Conservation (phyloP, 2,888 invertebrate species). For the Orgyia antiqua region DNA sequence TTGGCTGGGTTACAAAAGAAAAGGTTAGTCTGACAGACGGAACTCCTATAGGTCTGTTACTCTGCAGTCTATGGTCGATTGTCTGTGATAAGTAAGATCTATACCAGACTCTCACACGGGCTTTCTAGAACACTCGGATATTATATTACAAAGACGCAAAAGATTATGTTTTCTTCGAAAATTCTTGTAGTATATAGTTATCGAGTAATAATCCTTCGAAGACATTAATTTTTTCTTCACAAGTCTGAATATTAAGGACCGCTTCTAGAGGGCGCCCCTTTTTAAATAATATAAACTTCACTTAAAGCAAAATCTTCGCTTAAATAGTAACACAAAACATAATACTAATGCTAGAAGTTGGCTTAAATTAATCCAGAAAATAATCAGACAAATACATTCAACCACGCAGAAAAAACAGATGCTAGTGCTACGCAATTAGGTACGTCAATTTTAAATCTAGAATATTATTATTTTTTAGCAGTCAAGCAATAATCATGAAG, state of each 20-base stretch:
- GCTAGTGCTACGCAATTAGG: constrained; percentile 12
- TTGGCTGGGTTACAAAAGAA: constrained; percentile 81
- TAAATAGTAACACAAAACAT: constrained; percentile 38
- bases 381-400: constrained; percentile 18
- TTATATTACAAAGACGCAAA: constrained; percentile 34
- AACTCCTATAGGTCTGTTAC: constrained; percentile 32
- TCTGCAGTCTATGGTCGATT: constrained; percentile 48
- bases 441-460: constrained; percentile 23
- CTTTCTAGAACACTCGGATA: constrained; percentile 43
- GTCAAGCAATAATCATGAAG: too few species aligned
- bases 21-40: constrained; percentile 57
- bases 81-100: constrained; percentile 24
- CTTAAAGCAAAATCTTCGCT: constrained; percentile 35
- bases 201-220: constrained; percentile 45
- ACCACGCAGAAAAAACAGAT: constrained; percentile 25
- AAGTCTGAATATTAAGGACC: constrained; percentile 34
- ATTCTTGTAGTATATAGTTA: constrained; percentile 52
- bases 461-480: constrained; percentile 7
- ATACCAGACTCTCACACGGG: constrained; percentile 42
- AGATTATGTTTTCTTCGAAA: constrained; percentile 55
- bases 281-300: constrained; percentile 26
- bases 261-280: constrained; percentile 40
- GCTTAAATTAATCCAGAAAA: constrained; percentile 30
- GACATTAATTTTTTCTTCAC: constrained; percentile 48
- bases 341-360: constrained; percentile 29